Evolutionary conservation across 2,113 vertebrate species (phyloP).

Genomic region (Polyodon spathula): DNA sequence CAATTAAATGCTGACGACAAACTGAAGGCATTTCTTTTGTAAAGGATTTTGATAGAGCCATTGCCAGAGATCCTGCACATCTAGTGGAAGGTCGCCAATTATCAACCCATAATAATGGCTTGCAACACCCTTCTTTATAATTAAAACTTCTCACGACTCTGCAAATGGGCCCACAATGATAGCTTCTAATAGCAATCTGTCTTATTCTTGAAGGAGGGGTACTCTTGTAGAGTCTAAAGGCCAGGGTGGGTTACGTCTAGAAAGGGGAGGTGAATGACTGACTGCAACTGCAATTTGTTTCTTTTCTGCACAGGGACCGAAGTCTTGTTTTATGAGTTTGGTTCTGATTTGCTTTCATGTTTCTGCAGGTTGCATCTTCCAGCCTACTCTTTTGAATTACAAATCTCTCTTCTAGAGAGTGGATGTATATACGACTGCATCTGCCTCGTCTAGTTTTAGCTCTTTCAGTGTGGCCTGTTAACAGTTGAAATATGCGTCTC

Average conservation of each 20-base stretch:
- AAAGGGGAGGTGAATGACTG: neutral
- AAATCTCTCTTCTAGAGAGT: conserved; percentile 50
- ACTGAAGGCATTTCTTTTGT: neutral
- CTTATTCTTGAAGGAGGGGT: neutral
- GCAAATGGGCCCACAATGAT: neutral
- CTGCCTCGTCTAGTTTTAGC: conserved; percentile 42
- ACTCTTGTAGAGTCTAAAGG: neutral
- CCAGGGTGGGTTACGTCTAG: neutral
- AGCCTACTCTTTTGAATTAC: conserved; percentile 56
- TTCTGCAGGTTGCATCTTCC: conserved; percentile 48
- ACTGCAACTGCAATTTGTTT: conserved; percentile 7
- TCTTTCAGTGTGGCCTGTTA: conserved; percentile 27
- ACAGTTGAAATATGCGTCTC: conserved; percentile 33
- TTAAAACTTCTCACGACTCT: conserved; percentile 5
- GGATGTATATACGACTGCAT: conserved; percentile 50
- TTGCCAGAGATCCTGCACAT: no score
- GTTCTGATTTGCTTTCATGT: conserved; percentile 54
- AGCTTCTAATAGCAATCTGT: conserved; percentile 16
- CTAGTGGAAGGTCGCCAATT: neutral
- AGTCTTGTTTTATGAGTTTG: conserved; percentile 57
- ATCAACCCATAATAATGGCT: neutral
- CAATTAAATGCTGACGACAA: neutral
- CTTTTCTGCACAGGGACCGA: conserved; percentile 32
- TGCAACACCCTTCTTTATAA: conserved; percentile 1
- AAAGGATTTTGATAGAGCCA: no score